Percentiles rank a stretch among this genome's conserved stretches.
These are phyloP conservation scores for Scomberomorus guttatus DNA, from an alignment of 2,797 vertebrate species.

Conservation along the genomic window DNA sequence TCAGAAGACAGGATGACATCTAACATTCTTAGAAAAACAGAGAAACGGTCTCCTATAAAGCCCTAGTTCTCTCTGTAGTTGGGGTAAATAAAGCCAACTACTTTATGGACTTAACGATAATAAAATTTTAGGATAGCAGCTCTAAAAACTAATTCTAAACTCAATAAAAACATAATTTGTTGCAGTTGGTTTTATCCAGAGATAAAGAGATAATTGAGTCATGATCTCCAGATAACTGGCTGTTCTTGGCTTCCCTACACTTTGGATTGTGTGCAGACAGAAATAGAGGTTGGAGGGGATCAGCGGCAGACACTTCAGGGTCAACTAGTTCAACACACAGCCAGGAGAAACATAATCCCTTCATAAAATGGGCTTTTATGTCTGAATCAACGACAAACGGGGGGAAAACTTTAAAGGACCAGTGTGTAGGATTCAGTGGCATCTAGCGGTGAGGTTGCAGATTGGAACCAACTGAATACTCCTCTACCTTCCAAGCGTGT, in stretches of 20 bases:
- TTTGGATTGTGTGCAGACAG: slow-evolving; percentile 20
- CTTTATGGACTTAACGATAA: background rate
- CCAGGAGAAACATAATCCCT: slow-evolving; percentile 45
- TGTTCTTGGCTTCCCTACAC: background rate
- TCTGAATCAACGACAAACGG: slow-evolving; percentile 34
- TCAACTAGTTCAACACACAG: slow-evolving; percentile 32
- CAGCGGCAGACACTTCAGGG: slow-evolving; percentile 24
- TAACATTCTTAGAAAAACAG: too few species aligned
- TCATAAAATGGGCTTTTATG: slow-evolving; percentile 34
- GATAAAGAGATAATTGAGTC: slow-evolving; percentile 15
- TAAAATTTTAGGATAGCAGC: background rate
- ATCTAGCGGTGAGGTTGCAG: too few species aligned
- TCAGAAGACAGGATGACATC: too few species aligned
- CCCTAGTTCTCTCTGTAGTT: too few species aligned
- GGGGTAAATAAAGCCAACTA: background rate
- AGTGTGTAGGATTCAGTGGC: too few species aligned
- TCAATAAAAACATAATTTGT: background rate
- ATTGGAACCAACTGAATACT: too few species aligned
- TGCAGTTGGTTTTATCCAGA: background rate
- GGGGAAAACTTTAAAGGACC: slow-evolving; percentile 2
- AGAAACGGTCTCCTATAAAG: too few species aligned
- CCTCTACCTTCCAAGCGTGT: too few species aligned
- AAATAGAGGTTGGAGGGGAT: slow-evolving; percentile 12
- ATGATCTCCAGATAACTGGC: background rate
- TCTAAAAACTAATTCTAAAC: background rate